phyloP scores from a whole-genome alignment of 2,113 vertebrate genomes.

The Nanorana parkeri region DNA sequence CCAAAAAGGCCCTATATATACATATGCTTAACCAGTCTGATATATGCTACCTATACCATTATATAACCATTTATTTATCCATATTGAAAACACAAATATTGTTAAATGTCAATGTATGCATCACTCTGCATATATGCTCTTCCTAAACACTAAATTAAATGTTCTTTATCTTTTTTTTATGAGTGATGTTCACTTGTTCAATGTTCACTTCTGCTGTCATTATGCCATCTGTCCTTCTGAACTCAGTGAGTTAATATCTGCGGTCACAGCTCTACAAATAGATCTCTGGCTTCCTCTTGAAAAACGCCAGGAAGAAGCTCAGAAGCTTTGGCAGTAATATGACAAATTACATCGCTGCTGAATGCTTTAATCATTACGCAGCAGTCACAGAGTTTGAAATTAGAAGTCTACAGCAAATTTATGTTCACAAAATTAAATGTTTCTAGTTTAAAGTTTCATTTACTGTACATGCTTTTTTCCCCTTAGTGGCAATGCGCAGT shows the following conservation, averaged over 20 bases:
- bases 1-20: too few relatives aligned
- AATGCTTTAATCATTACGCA: background rate
- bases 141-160: too few relatives aligned
- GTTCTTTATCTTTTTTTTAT: too few relatives aligned
- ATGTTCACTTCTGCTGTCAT: too few relatives aligned
- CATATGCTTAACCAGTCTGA: too few relatives aligned
- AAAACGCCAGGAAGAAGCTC: background rate
- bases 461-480: background rate
- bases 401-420: conserved; percentile 6
- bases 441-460: background rate
- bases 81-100: too few relatives aligned
- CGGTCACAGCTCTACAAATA: background rate
- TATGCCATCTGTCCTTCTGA: background rate
- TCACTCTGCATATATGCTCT: too few relatives aligned
- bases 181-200: too few relatives aligned
- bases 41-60: too few relatives aligned
- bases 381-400: background rate
- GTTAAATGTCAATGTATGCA: too few relatives aligned
- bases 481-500: too few relatives aligned
- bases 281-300: background rate
- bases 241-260: background rate
- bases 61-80: too few relatives aligned
- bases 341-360: background rate
- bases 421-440: background rate
- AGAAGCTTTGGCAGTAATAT: background rate